Base-by-base conservation (phyloP, 2,113 vertebrate species). In the Indicator maculatus region DNA sequence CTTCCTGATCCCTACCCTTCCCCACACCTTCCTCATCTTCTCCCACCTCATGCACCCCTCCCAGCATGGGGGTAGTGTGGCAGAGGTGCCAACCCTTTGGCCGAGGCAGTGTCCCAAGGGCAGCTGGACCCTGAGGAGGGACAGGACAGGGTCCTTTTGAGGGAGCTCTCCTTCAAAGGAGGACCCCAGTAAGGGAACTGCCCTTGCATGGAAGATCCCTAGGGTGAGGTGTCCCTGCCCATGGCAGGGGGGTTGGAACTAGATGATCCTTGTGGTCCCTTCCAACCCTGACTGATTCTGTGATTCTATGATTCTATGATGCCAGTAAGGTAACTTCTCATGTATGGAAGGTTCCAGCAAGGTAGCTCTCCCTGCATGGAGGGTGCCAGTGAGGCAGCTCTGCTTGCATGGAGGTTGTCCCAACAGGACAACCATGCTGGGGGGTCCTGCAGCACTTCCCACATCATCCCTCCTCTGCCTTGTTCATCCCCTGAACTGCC, bases 361-460 rank as follows among this genome's bases (percentile, higher is more conserved):
- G 38, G 11, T 11, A 73, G 27, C 19, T 53, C n/a, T 36, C n/a
- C 59, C 33, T 47, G 4, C 3, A 16, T 55, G 47, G 26, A 44
- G 5, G 24, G 41, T 23, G 30, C 18, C 76, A 26, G 9, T 52
- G 6, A 52, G 7, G 23, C 16, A 31, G 27, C 5, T 12, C 7
- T 13, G 21, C 52, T 53, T 72, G 28, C 3, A 12, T 8, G 39
- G 23, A 82, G 28, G 12, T 47, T 50, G 31, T 16, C 28, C n/a
- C 14, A 2, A 7, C 0, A 1, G 61, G 16, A 31, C 47, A 45
- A n/a, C 47, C 11, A 1, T 23, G 14, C 8, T 47, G 66, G 75
- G 55, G 38, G 17, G 33, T 64, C 33, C 63, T 74, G 75, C 63
- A 58, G 41, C 15, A 4, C 45, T 55, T 26, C 28, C 19, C 12